Evolutionary conservation across 92 coral and sea anemone species (phyloP).

Genomic region (Desmophyllum pertusum): DNA sequence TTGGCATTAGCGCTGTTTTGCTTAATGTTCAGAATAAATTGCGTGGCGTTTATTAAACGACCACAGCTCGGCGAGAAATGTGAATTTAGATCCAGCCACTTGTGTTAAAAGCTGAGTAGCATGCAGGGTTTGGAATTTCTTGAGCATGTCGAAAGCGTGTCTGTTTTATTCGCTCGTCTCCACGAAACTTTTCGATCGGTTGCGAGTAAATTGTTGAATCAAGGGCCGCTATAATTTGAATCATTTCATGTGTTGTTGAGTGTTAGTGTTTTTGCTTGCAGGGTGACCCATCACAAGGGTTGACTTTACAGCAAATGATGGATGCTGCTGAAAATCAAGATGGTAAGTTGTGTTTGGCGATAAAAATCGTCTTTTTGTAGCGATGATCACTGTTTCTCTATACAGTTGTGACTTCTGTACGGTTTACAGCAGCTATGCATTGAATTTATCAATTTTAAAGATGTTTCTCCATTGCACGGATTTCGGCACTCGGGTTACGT

Average conservation of each 20-base stretch:
- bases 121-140: constrained; percentile 45
- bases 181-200: constrained; percentile 1
- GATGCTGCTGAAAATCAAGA: constrained; percentile 36
- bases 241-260: not conserved
- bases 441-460: not conserved
- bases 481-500: constrained; percentile 1
- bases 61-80: constrained; percentile 18
- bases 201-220: not conserved
- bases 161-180: constrained; percentile 21
- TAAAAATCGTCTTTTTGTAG: not conserved
- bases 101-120: constrained; percentile 13
- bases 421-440: not conserved
- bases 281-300: constrained; percentile 34
- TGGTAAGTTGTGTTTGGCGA: not conserved
- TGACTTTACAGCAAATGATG: constrained; percentile 7
- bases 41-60: constrained; percentile 7
- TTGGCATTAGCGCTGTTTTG: not conserved
- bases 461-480: not conserved
- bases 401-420: not conserved
- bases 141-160: constrained; percentile 10
- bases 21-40: not conserved
- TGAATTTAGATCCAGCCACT: not conserved
- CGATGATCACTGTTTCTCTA: not conserved
- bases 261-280: constrained; percentile 13
- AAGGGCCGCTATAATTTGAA: not conserved